These are phyloP conservation scores for Elgaria multicarinata DNA, from an alignment of 2,113 vertebrate species.

Conservation along the genomic window DNA sequence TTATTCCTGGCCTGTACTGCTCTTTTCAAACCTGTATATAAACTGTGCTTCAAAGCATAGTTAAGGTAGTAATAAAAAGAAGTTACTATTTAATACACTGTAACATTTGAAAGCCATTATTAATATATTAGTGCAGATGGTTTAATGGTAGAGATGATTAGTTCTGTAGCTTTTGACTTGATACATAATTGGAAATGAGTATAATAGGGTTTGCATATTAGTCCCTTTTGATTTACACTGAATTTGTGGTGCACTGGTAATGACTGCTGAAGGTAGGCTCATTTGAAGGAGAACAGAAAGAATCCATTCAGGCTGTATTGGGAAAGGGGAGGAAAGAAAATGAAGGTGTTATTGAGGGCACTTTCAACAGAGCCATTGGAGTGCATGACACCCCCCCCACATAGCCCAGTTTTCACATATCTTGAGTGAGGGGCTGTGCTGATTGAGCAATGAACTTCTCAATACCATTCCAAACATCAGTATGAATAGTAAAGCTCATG, in stretches of 20 bases:
- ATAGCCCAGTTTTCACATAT: background rate
- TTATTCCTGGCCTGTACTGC: background rate
- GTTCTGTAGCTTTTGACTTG: constrained; percentile 30
- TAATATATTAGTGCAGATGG: constrained; percentile 36
- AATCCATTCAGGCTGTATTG: fast-evolving
- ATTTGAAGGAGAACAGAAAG: background rate
- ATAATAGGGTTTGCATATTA: background rate
- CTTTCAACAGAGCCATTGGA: background rate
- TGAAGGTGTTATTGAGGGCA: background rate
- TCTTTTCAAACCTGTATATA: constrained; percentile 5
- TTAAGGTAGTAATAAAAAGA: constrained; percentile 24
- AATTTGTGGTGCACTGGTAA: background rate
- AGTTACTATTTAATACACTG: constrained; percentile 7
- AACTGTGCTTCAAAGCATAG: background rate
- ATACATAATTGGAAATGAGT: background rate
- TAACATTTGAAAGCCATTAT: constrained; percentile 46
- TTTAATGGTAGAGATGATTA: constrained; percentile 6
- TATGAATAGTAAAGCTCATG: too few species aligned
- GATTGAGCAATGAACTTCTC: background rate
- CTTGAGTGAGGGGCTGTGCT: background rate
- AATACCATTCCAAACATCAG: background rate
- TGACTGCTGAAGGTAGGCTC: background rate
- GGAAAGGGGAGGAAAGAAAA: background rate
- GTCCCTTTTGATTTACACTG: background rate
- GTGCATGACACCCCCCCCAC: background rate